Evolutionary conservation across 1,140 invertebrate genomes (phyloP).

Genomic region (Venustaconcha ellipsiformis): DNA sequence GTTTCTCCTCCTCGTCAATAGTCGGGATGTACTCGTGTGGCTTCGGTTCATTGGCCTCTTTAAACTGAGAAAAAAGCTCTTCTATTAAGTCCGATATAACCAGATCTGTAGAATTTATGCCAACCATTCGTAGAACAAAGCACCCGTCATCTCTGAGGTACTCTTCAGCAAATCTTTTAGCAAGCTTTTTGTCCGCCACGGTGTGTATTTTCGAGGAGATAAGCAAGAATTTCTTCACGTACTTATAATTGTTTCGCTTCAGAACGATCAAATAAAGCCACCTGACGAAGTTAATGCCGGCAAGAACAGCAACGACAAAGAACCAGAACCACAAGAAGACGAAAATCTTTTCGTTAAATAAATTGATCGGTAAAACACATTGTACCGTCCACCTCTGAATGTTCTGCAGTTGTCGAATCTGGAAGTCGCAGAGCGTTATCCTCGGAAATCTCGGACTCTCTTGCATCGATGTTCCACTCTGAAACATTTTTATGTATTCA

Average conservation of each 20-base stretch:
- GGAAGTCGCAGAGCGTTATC: constrained; percentile 72
- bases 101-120: constrained; percentile 52
- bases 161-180: constrained; percentile 52
- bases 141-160: constrained; percentile 60
- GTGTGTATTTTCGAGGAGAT: constrained; percentile 43
- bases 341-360: constrained; percentile 73
- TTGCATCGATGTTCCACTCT: constrained; percentile 65
- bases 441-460: constrained; percentile 69
- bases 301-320: constrained; percentile 64
- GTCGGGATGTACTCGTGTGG: too few species aligned
- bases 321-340: constrained; percentile 72
- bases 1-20: too few species aligned
- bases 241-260: constrained; percentile 22
- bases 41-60: constrained; percentile 11
- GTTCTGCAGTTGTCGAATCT: constrained; percentile 69
- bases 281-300: constrained; percentile 36
- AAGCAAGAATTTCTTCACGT: constrained; percentile 57
- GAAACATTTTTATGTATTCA: constrained; percentile 66
- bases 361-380: constrained; percentile 71
- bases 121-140: constrained; percentile 53
- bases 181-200: constrained; percentile 57
- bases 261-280: constrained; percentile 18
- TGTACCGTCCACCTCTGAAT: constrained; percentile 64
- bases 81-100: constrained; percentile 48
- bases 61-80: constrained; percentile 50